Evolutionary conservation across 1,140 invertebrate species (phyloP).

Genomic region (Tribolium castaneum): DNA sequence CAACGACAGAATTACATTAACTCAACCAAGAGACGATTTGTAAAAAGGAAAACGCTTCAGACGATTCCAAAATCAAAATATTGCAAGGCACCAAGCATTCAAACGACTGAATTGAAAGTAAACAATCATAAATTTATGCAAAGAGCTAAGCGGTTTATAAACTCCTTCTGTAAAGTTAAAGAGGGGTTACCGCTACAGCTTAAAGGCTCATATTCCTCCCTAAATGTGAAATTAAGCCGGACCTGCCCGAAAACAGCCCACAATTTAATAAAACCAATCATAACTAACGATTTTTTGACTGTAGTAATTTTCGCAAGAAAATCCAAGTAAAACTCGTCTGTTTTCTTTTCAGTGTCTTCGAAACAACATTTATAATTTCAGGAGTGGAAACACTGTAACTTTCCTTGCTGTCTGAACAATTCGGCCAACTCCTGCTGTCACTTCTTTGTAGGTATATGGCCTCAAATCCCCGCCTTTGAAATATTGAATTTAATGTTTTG

Average conservation of each 20-base stretch:
- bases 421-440: background rate
- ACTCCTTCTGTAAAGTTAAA: background rate
- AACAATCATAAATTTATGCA: background rate
- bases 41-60: background rate
- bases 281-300: no score
- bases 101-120: background rate
- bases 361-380: no score
- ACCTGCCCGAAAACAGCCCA: no score
- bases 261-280: no score
- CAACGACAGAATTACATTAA: background rate
- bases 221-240: background rate
- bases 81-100: background rate
- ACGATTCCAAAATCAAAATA: background rate
- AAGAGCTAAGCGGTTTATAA: background rate
- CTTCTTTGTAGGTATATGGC: background rate
- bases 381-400: no score
- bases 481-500: slow-evolving; percentile 34
- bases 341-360: no score
- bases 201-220: background rate
- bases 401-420: no score
- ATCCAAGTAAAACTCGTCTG: no score
- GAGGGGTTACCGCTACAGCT: background rate
- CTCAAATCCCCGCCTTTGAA: background rate
- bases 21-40: background rate
- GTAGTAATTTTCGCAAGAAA: no score